Percentiles rank a stretch among this genome's conserved stretches.
phyloP scores from a whole-genome alignment of 2,888 invertebrate genomes.

The Molanna angustata region DNA sequence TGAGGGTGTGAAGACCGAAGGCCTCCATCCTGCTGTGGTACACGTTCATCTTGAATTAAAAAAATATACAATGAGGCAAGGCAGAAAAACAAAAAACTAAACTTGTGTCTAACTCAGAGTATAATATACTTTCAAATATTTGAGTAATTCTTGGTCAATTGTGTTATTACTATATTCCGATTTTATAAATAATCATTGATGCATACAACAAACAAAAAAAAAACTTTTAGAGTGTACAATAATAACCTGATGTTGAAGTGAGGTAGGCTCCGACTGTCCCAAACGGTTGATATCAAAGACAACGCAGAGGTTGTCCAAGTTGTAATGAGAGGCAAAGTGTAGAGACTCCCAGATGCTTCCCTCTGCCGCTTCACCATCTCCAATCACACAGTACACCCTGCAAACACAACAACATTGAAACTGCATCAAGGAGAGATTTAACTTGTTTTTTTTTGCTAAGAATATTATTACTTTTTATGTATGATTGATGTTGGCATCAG shows the following conservation, averaged over 20 bases:
- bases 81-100: too few relatives aligned
- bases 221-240: too few relatives aligned
- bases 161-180: neutral
- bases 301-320: constrained; percentile 93
- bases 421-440: too few relatives aligned
- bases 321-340: constrained; percentile 92
- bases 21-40: constrained; percentile 83
- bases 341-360: constrained; percentile 98
- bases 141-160: too few relatives aligned
- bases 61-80: neutral
- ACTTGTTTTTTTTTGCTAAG: too few relatives aligned
- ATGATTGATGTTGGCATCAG: too few relatives aligned
- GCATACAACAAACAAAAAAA: neutral
- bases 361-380: constrained; percentile 98
- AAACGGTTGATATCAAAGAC: constrained; percentile 97
- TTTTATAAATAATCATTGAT: neutral
- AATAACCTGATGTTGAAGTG: constrained; percentile 81
- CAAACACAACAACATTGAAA: too few relatives aligned
- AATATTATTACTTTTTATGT: too few relatives aligned
- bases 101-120: too few relatives aligned
- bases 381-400: constrained; percentile 93
- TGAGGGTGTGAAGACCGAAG: constrained; percentile 87
- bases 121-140: too few relatives aligned
- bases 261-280: constrained; percentile 95
- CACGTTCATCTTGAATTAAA: constrained; percentile 58